Percentiles rank a stretch among this genome's conserved stretches.
Evolutionary conservation across 2,888 invertebrate species (phyloP).

Genomic region (Flabesymbios commensalis): DNA sequence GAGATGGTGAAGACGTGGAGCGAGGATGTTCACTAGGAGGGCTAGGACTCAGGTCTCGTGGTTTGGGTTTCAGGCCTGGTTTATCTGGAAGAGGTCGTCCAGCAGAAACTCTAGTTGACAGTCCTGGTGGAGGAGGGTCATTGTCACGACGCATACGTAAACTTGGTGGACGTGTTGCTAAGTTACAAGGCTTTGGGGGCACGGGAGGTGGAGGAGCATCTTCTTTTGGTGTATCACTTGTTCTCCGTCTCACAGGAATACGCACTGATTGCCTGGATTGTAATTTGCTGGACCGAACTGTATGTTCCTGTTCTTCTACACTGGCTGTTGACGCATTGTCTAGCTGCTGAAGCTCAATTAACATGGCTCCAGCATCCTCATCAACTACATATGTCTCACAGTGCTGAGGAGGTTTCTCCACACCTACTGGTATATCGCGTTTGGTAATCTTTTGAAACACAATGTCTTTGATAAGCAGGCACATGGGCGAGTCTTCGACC

Average conservation of each 20-base stretch:
- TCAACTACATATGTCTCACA: conserved; percentile 30
- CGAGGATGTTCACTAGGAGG: background rate
- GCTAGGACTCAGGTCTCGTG: background rate
- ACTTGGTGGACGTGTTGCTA: no score
- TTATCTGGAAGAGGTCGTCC: no score
- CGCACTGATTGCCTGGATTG: no score
- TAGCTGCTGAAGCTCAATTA: no score
- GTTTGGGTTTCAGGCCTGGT: background rate
- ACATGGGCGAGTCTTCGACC: conserved; percentile 22
- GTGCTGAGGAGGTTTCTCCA: conserved; percentile 24
- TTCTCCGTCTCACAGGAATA: no score
- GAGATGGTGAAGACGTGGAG: background rate
- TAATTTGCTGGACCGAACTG: no score
- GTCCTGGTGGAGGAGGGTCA: conserved; percentile 20
- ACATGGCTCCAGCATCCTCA: conserved; percentile 12
- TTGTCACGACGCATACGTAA: no score
- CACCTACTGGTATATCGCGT: conserved; percentile 19
- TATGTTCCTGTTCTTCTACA: no score
- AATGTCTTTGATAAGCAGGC: conserved; percentile 22
- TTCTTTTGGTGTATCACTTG: no score
- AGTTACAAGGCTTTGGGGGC: conserved; percentile 36
- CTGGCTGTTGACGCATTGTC: no score
- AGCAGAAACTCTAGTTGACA: no score
- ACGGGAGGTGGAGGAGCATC: conserved; percentile 32
- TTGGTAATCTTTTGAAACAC: conserved; percentile 20